Conservation (phyloP, 2,113 vertebrate species). For the Anoura caudifer region DNA sequence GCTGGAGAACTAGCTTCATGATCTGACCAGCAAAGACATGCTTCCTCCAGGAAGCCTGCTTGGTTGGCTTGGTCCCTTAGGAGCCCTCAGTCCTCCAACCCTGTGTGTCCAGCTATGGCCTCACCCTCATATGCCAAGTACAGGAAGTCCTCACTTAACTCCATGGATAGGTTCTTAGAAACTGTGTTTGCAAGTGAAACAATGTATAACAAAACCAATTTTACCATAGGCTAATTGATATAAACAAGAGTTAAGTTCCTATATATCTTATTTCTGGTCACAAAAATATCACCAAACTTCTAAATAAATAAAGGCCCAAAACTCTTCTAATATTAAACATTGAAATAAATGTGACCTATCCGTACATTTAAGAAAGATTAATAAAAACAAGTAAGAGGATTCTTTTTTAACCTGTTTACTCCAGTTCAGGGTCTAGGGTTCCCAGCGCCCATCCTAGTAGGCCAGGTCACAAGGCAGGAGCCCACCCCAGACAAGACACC, state of each 20-base stretch:
- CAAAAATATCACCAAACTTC: background rate
- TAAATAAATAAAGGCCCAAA: background rate
- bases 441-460: background rate
- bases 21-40: background rate
- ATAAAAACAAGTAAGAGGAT: background rate
- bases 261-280: background rate
- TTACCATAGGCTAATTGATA: background rate
- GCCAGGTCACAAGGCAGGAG: background rate
- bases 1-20: background rate
- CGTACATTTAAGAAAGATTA: background rate
- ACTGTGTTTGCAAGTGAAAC: background rate
- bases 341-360: too few relatives aligned
- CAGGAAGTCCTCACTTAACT: background rate
- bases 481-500: background rate
- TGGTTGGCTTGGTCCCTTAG: background rate
- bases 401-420: background rate
- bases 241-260: background rate
- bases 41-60: slow-evolving; percentile 32
- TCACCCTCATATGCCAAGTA: background rate
- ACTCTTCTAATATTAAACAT: background rate
- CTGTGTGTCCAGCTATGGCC: background rate
- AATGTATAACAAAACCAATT: background rate
- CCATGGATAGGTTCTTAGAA: background rate
- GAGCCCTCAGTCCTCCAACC: background rate
- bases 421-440: background rate